A percentile compares a stretch with the other conserved stretches of the same genome.
phyloP scores from a whole-genome alignment of 2,888 invertebrate genomes.

The Dicycla oo region DNA sequence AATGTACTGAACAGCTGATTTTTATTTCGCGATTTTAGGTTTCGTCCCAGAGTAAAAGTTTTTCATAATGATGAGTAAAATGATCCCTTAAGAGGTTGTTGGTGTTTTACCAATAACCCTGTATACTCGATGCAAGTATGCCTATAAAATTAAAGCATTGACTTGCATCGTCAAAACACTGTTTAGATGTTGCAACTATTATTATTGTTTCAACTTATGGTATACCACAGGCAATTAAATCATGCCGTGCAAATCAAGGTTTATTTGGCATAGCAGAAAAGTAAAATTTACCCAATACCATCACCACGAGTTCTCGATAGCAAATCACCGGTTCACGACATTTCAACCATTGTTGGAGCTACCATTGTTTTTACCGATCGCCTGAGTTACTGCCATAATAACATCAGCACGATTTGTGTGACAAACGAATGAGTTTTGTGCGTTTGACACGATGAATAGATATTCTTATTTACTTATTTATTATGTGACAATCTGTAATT shows the following conservation, averaged over 20 bases:
- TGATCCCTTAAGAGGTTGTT: too few relatives aligned
- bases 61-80: too few relatives aligned
- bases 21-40: too few relatives aligned
- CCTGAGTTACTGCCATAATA: constrained; percentile 25
- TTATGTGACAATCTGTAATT: constrained; percentile 37
- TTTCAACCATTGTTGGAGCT: constrained; percentile 7
- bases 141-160: neutral
- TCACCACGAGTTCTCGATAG: constrained; percentile 12
- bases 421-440: constrained; percentile 30
- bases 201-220: neutral
- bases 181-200: neutral
- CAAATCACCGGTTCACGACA: neutral
- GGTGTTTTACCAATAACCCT: too few relatives aligned
- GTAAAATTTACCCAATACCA: neutral
- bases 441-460: constrained; percentile 24
- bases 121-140: neutral
- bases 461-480: constrained; percentile 40
- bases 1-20: too few relatives aligned
- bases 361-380: constrained; percentile 39
- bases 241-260: too few relatives aligned
- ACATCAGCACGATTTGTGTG: constrained; percentile 22
- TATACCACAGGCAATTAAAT: neutral
- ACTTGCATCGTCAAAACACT: neutral
- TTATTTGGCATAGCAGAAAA: neutral
- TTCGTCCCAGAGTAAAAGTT: too few relatives aligned